These are phyloP conservation scores for Sinocyclocheilus rhinocerous DNA, from an alignment of 2,113 vertebrate species.

Conservation along the genomic window DNA sequence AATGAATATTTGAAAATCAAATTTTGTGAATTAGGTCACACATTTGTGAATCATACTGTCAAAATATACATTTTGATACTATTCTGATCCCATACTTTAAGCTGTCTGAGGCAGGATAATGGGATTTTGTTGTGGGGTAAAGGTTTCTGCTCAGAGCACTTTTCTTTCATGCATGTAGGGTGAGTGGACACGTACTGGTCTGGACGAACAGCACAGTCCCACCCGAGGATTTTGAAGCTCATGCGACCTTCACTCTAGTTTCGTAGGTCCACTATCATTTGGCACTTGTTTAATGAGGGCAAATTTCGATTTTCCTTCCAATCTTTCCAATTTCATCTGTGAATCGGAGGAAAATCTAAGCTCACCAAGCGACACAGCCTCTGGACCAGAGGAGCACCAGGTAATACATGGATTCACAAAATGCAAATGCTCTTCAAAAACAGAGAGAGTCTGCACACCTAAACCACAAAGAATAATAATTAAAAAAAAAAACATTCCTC, in stretches of 20 bases:
- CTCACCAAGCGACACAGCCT: constrained; percentile 68
- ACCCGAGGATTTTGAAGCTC: constrained; percentile 19
- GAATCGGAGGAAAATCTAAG: constrained; percentile 59
- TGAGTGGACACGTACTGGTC: not conserved
- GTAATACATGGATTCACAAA: constrained; percentile 71
- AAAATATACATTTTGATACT: not conserved
- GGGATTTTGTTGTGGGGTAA: not conserved
- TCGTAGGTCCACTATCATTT: not conserved
- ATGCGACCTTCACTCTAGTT: constrained; percentile 25
- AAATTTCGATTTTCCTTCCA: constrained; percentile 4
- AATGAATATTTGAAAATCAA: not conserved
- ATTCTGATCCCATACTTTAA: constrained; percentile 9
- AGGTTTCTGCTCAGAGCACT: constrained; percentile 11
- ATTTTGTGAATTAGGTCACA: not conserved
- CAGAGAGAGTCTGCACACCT: constrained; percentile 45
- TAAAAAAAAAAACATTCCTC: constrained; percentile 62
- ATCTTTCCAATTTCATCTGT: constrained; percentile 50
- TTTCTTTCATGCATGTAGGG: constrained; percentile 48
- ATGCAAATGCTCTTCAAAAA: constrained; percentile 64
- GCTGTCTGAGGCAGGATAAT: constrained; percentile 10
- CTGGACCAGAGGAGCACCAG: constrained; percentile 67
- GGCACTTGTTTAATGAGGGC: constrained; percentile 22
- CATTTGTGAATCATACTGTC: not conserved
- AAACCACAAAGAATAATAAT: constrained; percentile 24
- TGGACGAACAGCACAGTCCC: constrained; percentile 1